Conservation (phyloP, 2,113 vertebrate species). For the Cygnus buccinator region DNA sequence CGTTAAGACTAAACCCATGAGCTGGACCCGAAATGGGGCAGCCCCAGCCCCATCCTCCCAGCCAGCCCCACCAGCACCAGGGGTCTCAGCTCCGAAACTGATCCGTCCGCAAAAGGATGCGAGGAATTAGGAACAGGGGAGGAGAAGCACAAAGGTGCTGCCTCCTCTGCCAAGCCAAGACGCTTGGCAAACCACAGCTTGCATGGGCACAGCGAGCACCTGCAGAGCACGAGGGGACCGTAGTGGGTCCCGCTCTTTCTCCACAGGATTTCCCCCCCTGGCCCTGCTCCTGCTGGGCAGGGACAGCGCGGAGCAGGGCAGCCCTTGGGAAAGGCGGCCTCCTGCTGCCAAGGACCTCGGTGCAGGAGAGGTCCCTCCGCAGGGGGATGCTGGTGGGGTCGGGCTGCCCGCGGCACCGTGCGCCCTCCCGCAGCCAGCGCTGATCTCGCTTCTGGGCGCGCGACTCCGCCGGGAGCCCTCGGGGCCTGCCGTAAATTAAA, state of each 20-base stretch:
- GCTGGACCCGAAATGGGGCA: not conserved
- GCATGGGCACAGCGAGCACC: rapidly evolving
- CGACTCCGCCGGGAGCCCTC: not conserved
- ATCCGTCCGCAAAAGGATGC: not conserved
- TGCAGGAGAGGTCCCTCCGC: not conserved
- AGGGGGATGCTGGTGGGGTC: too few species aligned
- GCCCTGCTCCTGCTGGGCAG: not conserved
- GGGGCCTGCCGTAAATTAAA: constrained; percentile 61
- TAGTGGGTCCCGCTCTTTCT: not conserved
- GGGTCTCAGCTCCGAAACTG: not conserved
- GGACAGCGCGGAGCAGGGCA: rapidly evolving
- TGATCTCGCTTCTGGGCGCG: not conserved
- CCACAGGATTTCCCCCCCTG: rapidly evolving
- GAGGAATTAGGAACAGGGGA: not conserved
- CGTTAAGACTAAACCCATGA: not conserved
- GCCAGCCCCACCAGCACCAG: too few species aligned
- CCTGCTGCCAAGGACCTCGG: rapidly evolving
- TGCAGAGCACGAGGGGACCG: rapidly evolving
- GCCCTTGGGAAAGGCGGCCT: not conserved
- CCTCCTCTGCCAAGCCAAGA: not conserved
- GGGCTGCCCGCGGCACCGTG: not conserved
- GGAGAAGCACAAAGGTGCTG: not conserved
- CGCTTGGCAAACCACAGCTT: rapidly evolving
- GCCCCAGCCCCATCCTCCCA: not conserved
- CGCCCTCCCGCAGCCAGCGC: constrained; percentile 31